phyloP scores from a whole-genome alignment of 2,888 invertebrate species.

The Geotrupes spiniger region DNA sequence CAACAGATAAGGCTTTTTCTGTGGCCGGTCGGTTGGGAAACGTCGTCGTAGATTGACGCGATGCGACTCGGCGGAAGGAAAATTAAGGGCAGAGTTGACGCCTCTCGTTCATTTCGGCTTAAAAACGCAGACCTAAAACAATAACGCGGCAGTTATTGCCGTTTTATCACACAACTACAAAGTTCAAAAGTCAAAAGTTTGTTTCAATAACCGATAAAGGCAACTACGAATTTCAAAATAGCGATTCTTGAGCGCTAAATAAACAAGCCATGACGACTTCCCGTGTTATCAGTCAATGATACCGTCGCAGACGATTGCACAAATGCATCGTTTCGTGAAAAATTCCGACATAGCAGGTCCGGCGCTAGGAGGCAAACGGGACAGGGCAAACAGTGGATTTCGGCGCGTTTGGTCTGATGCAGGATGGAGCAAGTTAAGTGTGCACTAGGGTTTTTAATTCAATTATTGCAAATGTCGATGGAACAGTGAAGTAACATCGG shows the following conservation, averaged over 20 bases:
- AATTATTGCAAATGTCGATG: too few relatives aligned
- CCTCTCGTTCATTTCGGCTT: too few relatives aligned
- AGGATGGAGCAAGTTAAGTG: too few relatives aligned
- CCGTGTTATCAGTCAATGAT: conserved; percentile 33
- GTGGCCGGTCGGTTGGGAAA: too few relatives aligned
- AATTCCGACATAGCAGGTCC: background rate
- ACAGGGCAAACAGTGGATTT: background rate
- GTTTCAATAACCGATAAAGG: conserved; percentile 30
- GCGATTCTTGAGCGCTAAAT: conserved; percentile 13
- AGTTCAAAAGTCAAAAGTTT: conserved; percentile 42
- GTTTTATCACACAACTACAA: conserved; percentile 33
- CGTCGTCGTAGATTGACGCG: too few relatives aligned
- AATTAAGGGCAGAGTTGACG: too few relatives aligned
- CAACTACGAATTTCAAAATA: conserved; percentile 13
- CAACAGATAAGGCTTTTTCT: too few relatives aligned
- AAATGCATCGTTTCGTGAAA: conserved; percentile 18
- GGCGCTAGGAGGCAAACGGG: background rate
- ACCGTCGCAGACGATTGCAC: conserved; percentile 32
- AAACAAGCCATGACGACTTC: conserved; percentile 14
- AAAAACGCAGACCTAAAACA: too few relatives aligned
- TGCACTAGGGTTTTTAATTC: too few relatives aligned
- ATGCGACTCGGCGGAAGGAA: too few relatives aligned
- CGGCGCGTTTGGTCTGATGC: too few relatives aligned
- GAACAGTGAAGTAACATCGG: too few relatives aligned
- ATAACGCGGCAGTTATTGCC: conserved; percentile 24